Conservation (phyloP, 2,113 vertebrate species). For the Chaetodon auriga region DNA sequence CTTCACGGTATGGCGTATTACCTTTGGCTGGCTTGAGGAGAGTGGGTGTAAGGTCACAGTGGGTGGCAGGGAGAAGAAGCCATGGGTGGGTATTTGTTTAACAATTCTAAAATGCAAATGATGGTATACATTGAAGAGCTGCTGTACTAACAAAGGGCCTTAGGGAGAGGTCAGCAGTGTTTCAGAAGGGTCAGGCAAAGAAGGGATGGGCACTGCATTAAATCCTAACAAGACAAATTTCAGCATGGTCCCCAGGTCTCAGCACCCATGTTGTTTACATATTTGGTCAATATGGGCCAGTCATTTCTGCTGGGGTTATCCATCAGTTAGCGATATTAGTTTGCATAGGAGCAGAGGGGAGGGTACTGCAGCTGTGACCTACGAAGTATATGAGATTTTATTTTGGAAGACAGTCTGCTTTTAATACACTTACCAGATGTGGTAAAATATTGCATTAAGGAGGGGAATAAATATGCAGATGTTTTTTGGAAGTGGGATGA, state of each 20-base stretch:
- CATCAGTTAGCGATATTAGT: constrained; percentile 54
- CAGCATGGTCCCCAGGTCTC: constrained; percentile 61
- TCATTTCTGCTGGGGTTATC: constrained; percentile 58
- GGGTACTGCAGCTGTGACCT: constrained; percentile 31
- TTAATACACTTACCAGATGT: constrained; percentile 55
- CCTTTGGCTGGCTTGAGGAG: constrained; percentile 62
- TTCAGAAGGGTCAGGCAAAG: constrained; percentile 60
- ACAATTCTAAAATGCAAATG: constrained; percentile 85
- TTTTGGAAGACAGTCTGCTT: constrained; percentile 33
- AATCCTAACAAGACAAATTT: constrained; percentile 71
- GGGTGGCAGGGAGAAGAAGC: constrained; percentile 67
- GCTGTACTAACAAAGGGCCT: constrained; percentile 79
- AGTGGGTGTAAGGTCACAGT: constrained; percentile 75
- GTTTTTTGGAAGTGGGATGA: constrained; percentile 15
- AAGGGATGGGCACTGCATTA: constrained; percentile 49
- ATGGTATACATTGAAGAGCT: constrained; percentile 60
- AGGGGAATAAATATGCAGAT: constrained; percentile 45
- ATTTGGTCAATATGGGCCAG: constrained; percentile 58
- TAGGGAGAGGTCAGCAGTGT: constrained; percentile 71
- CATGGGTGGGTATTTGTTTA: constrained; percentile 82
- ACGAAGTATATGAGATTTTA: constrained; percentile 40
- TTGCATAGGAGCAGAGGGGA: constrained; percentile 44
- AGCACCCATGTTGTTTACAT: constrained; percentile 62
- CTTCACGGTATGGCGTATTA: constrained; percentile 52
- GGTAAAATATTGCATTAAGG: constrained; percentile 32